Evolutionary conservation across 1,140 invertebrate species (phyloP).

Genomic region (Drosophila ficusphila): DNA sequence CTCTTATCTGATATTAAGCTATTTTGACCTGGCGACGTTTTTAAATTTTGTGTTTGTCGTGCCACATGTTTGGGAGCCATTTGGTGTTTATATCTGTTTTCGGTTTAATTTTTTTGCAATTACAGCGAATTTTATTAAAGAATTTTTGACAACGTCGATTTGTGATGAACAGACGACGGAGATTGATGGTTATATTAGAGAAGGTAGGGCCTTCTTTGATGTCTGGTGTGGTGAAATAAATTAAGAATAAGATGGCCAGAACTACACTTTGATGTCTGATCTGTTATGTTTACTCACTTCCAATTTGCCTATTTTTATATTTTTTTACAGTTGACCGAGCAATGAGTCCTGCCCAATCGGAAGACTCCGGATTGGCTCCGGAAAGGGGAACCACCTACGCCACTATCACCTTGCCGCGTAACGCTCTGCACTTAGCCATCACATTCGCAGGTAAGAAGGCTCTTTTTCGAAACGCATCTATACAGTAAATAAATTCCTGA

Average conservation of each 20-base stretch:
- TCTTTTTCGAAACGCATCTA: too few relatives aligned
- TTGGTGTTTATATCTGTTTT: conserved; percentile 1
- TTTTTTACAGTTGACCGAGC: conserved; percentile 77
- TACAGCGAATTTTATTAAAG: conserved; percentile 78
- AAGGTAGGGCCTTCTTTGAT: conserved; percentile 23
- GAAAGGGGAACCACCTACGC: conserved; percentile 84
- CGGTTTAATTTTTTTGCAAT: conserved; percentile 6
- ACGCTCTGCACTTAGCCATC: conserved; percentile 79
- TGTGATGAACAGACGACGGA: too few relatives aligned
- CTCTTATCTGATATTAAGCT: too few relatives aligned
- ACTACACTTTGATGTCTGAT: conserved; percentile 56
- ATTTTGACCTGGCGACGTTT: not conserved
- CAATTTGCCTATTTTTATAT: not conserved
- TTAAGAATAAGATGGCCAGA: conserved; percentile 41
- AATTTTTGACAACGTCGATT: conserved; percentile 53
- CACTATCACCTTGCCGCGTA: conserved; percentile 83
- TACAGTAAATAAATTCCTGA: too few relatives aligned
- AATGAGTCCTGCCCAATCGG: conserved; percentile 84
- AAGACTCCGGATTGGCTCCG: conserved; percentile 82
- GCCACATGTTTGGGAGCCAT: conserved; percentile 4
- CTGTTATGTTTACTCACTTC: conserved; percentile 7
- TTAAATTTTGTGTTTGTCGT: not conserved
- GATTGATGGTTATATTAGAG: conserved; percentile 18
- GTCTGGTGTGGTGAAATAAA: conserved; percentile 40
- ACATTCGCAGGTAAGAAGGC: conserved; percentile 82